Percentiles rank a stretch among this genome's conserved stretches.
These are phyloP conservation scores for Paradoxurus hermaphroditus DNA, from an alignment of 2,113 vertebrate species.

Conservation along the genomic window DNA sequence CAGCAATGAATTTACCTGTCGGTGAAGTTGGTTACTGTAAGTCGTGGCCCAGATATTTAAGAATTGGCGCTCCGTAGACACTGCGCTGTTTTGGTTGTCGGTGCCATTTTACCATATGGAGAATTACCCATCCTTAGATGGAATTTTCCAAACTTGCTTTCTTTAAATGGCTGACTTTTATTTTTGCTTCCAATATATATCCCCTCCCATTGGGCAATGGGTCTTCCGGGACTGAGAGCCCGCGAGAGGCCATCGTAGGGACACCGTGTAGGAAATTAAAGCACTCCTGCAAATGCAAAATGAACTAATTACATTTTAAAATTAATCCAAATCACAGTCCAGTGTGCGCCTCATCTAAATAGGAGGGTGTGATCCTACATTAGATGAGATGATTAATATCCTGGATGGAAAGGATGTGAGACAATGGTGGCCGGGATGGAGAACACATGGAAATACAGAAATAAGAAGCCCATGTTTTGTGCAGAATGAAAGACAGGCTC, in stretches of 20 bases:
- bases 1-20: background rate
- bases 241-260: background rate
- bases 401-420: background rate
- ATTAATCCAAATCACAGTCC: background rate
- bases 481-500: background rate
- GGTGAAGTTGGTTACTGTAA: background rate
- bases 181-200: background rate
- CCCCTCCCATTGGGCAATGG: background rate
- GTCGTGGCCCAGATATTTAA: rapidly evolving
- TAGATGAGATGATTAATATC: background rate
- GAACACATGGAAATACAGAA: rapidly evolving
- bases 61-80: background rate
- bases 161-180: background rate
- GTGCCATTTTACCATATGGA: background rate
- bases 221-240: background rate
- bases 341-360: background rate
- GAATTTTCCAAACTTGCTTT: background rate
- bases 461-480: background rate
- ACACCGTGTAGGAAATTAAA: background rate
- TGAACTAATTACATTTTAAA: background rate
- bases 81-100: background rate
- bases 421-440: background rate
- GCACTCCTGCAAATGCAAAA: background rate
- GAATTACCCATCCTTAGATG: background rate
- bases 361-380: too few relatives aligned